Evolutionary conservation across 2,797 vertebrate genomes (phyloP), one percentile per base, ranked within the genome.

Genomic region (Eospalax fontanierii): DNA sequence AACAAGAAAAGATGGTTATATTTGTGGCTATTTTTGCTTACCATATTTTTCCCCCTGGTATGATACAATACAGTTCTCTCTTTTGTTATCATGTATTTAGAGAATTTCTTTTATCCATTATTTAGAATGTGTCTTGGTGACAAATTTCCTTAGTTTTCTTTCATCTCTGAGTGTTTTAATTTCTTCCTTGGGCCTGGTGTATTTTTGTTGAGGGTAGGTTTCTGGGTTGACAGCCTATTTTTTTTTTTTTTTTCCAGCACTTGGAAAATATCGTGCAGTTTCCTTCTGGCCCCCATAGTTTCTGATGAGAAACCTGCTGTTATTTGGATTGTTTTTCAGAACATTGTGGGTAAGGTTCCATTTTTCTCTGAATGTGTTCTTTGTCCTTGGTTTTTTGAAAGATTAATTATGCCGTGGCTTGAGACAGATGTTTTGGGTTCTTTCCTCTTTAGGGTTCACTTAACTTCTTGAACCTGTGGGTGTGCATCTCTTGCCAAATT

Each of bases 291-390:
- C 28, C 46, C 40, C 3, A 15, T 43, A 43, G 33, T 65, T 71
- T 87, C 63, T 86, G 50, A 71, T 70, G 68, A 95, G 68, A 91
- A 90, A 63, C 26, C 40, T 66, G 1, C 65, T 78, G 16, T 78
- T 68, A 59, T 76, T 82, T 93, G 74, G 83, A 65, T 93, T 75
- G 21, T 92, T 89, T 89, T 73, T 87, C 50, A 86, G 68, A 74
- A 43, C 24, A 26, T 14, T 21, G 4, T 59, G 40, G 87, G 24
- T 70, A 91, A 85, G 59, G 61, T 81, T 84, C 74, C 35, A 28
- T 61, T 87, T 92, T 96, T 80, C n/a, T 66, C 24, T 90, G 22
- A 73, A 22, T 94, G 28, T 1, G 26, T 94, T 83, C 63, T 92
- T 92, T 92, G 59, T 71, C 43, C 40, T 73, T 65, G 50, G 35